Evolutionary conservation across 1,140 invertebrate species (phyloP).

Genomic region (Oscheius sp.): DNA sequence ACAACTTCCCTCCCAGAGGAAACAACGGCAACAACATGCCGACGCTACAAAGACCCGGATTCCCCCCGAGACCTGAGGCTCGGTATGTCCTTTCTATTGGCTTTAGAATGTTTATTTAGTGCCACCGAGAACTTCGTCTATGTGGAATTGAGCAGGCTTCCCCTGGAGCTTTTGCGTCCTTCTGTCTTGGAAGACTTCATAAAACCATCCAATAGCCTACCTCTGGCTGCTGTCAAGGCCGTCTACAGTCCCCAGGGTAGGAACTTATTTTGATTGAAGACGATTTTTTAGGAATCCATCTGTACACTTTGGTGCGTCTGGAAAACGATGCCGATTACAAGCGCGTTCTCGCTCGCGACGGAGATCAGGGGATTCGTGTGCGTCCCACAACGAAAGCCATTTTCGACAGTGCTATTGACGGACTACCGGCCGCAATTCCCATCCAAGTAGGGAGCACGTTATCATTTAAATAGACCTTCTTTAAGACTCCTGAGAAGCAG

Average conservation of each 20-base stretch:
- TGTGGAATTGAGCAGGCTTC: slow-evolving; percentile 31
- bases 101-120: no score
- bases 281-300: slow-evolving; percentile 13
- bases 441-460: no score
- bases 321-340: slow-evolving; percentile 14
- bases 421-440: slow-evolving; percentile 4
- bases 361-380: slow-evolving; percentile 29
- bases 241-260: slow-evolving; percentile 19
- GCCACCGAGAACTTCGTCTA: no score
- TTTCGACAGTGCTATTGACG: slow-evolving; percentile 28
- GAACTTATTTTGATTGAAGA: background rate
- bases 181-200: slow-evolving; percentile 30
- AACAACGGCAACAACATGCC: no score
- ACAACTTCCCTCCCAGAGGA: no score
- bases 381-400: slow-evolving; percentile 17
- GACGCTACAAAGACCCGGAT: no score
- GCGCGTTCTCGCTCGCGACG: slow-evolving; percentile 13
- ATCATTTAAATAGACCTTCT: no score
- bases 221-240: slow-evolving; percentile 30
- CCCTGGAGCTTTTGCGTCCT: slow-evolving; percentile 29
- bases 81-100: no score
- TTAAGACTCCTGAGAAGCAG: no score
- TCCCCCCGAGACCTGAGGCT: no score
- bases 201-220: slow-evolving; percentile 22
- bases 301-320: slow-evolving; percentile 30